Base-by-base conservation (phyloP, 2,113 vertebrate genomes). In the Oreochromis spilurus region DNA sequence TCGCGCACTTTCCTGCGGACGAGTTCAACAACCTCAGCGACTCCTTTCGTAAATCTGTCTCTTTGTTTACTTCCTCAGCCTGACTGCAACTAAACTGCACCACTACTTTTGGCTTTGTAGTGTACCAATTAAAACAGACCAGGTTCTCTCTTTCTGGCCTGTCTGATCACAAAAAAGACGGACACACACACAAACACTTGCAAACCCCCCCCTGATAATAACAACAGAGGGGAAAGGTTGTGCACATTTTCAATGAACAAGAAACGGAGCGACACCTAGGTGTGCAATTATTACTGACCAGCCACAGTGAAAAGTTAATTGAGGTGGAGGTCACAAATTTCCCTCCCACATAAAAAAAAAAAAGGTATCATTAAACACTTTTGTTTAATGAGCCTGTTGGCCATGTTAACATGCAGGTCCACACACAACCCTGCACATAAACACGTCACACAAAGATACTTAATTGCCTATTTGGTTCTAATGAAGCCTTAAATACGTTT, bases 301-400 rank as follows among this genome's bases (percentile, higher is more conserved):
- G 86, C 57, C 83, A 81, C 70, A 79, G 26, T 34, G 60, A 82
- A 52, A 57, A 90, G 84, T 60, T 94, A 90, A 91, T 88, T 91
- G 89, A 93, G 45, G 90, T 94, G 90, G 86, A 93, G 87, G 88
- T 92, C 88, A 92, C 67, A 93, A 55, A 92, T 93, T 50, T 89
- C n/a, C 81, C 89, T 91, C 92, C 90, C 82, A 93, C 90, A 13
- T 88, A 12, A 83, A 87, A 85, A 87, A 85, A 91, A 87, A 91
- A 87, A 86, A 83, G 21, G n/a, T 14, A 87, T 81, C 89, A 91
- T 93, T 88, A 92, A 92, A 94, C 88, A 87, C 82, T 91, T 91
- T 82, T 86, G 83, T 89, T 90, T 95, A 94, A 95, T 94, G 93
- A 95, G 93, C 87, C 87, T 52, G 89, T 88, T 91, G 43, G 87